Percentiles rank a stretch among this genome's conserved stretches.
These are phyloP conservation scores for Rhea pennata DNA, from an alignment of 2,113 vertebrate species.

Conservation along the genomic window DNA sequence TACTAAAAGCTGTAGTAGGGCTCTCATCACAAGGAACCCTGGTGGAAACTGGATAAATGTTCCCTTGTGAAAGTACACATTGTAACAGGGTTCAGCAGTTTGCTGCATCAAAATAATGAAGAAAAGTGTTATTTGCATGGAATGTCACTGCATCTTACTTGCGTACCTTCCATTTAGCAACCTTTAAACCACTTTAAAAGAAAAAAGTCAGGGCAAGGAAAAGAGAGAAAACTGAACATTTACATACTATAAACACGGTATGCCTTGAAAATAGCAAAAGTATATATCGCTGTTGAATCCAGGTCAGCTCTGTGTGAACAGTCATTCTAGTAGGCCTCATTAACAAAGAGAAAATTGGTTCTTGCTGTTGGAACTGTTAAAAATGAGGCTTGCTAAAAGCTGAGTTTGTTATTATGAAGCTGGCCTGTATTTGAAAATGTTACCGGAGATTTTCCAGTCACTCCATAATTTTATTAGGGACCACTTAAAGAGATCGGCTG, in stretches of 20 bases:
- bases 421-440: constrained; percentile 23
- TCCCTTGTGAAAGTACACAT: constrained; percentile 7
- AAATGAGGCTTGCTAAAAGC: constrained; percentile 35
- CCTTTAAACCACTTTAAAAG: constrained; percentile 15
- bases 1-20: constrained; percentile 10
- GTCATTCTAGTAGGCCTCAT: constrained; percentile 46
- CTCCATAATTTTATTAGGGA: constrained; percentile 64
- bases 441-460: constrained; percentile 53
- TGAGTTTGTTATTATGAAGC: constrained; percentile 31
- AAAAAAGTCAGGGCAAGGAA: constrained; percentile 33
- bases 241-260: neutral
- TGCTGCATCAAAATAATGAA: constrained; percentile 42
- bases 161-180: neutral
- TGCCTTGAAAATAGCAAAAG: constrained; percentile 2
- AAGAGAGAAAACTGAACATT: constrained; percentile 17
- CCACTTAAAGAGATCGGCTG: constrained; percentile 47
- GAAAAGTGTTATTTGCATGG: constrained; percentile 60
- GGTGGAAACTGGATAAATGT: constrained; percentile 23
- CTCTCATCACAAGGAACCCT: constrained; percentile 10
- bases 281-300: constrained; percentile 15
- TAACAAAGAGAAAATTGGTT: constrained; percentile 50
- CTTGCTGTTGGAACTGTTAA: constrained; percentile 54
- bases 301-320: constrained; percentile 53
- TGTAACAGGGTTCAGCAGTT: constrained; percentile 28
- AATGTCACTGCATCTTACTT: constrained; percentile 37